Evolutionary conservation across 2,113 vertebrate species (phyloP), one percentile per base, ranked within the genome.

Genomic region (Tachysurus vachellii): DNA sequence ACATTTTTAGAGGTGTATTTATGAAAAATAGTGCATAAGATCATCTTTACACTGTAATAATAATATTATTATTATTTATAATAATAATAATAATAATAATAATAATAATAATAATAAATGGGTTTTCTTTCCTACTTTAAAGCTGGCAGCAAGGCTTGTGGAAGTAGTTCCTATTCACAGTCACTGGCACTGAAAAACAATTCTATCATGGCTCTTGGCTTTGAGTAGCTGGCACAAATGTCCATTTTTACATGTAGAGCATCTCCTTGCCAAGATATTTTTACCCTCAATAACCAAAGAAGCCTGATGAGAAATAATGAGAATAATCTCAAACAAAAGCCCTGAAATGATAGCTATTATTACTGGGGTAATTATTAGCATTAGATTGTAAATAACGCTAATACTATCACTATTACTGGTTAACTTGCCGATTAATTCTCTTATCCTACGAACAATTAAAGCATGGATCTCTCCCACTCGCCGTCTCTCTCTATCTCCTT

Each of bases 321-420:
- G 57, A 61, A 81, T 61, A 61, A 44, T 90, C 89, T 88, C 89
- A 91, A 89, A 90, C 82, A 84, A 77, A 44, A 94, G 93, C 93
- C 93, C 91, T 93, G 92, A 94, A 94, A 95, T 93, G 13, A 62
- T 13, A 80, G 88, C 89, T 89, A 88, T 94, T 94, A 93, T 94
- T 94, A 94, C 90, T 85, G 17, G 82, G 88, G 92, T 94, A 92
- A 94, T 95, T 94, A 96, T 95, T 95, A 94, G 93, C 91, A 92
- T 95, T 95, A 94, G 92, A 93, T 93, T 89, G 91, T 91, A 95
- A 94, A 95, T 94, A 91, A 92, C 82, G 90, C 92, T 94, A 94
- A 94, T 95, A 94, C 94, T 94, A 95, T 95, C 93, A 89, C 92
- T 92, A 94, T 95, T 95, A 96, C 93, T 56, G 88, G 91, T 93